These are phyloP conservation scores for Unio pictorum DNA, from an alignment of 2,888 invertebrate species.

Conservation along the genomic window DNA sequence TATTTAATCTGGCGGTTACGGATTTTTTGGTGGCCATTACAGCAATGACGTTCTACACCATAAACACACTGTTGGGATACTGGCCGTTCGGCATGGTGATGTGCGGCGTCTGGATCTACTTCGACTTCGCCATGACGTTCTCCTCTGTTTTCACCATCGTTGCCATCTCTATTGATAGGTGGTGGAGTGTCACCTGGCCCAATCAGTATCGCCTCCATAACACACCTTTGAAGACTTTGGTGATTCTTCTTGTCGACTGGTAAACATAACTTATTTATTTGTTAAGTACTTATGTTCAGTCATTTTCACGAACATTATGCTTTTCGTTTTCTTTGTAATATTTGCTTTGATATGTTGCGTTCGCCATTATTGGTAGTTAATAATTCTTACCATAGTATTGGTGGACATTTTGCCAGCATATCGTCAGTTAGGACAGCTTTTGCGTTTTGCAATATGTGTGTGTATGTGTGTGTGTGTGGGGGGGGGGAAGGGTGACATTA, in stretches of 20 bases:
- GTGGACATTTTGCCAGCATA: too few species aligned
- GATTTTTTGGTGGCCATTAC: conserved; percentile 66
- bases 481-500: too few species aligned
- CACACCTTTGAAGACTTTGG: conserved; percentile 40
- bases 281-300: background rate
- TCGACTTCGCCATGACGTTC: conserved; percentile 70
- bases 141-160: conserved; percentile 69
- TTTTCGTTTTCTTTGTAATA: too few species aligned
- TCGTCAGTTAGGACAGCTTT: too few species aligned
- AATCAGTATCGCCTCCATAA: conserved; percentile 57
- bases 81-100: conserved; percentile 68
- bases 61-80: conserved; percentile 66
- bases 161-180: conserved; percentile 66
- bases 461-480: too few species aligned
- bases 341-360: too few species aligned
- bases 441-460: too few species aligned
- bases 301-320: too few species aligned
- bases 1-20: conserved; percentile 58
- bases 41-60: conserved; percentile 69
- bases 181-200: conserved; percentile 62
- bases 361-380: too few species aligned
- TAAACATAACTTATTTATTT: conserved; percentile 23
- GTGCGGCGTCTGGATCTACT: conserved; percentile 70
- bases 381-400: too few species aligned
- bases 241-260: conserved; percentile 51